Base-by-base conservation (phyloP, 2,888 invertebrate species). In the Caenorhabditis virilis region DNA sequence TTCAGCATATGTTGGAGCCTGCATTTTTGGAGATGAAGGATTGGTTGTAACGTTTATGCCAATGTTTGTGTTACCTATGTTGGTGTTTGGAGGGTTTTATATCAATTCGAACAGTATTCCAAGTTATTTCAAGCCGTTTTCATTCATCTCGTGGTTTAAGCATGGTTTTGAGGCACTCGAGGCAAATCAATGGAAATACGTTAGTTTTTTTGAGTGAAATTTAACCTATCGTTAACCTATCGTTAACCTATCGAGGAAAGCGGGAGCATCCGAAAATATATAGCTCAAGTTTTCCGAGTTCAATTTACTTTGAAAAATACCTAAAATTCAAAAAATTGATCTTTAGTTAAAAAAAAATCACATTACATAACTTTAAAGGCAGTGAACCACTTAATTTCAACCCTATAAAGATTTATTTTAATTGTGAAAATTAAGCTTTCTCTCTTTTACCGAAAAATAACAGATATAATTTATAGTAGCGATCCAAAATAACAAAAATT, bases 101-200 rank as follows among this genome's bases (percentile, higher is more conserved):
- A 69, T 79, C 45, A 74, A 74, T 43, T 63, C 65, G 49, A 26
- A 67, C 50, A 59, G 56, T 46, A 78, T 79, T 43, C 77, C 79
- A 4, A 13, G 18, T 26, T 76, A 76, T 47, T 65, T 76, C 38
- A 49, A 52, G 15, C 56, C 66, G 59, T 25, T 73, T n/a, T 70
- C 74, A 3, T 58, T 68, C 42, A 35, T 77, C 9, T 78, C 78
- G 11, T 79, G 77, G 77, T 78, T 77, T 65, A 68, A 71, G 26
- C 77, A 78, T 58, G 76, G 76, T 9, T 79, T 78, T 58, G 77
- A 77, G 51, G 72, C 71, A 1, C 55, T 78, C 18, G 66, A 78
- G 45, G 67, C 66, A 18, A 78, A 78, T 53, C 77, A 79, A 41
- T 79, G 76, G 77, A 43, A 20, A 1, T 50, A 36, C n/a, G n/a